These are phyloP conservation scores for Acanthochromis polyacanthus DNA, from an alignment of 2,113 vertebrate species.

Conservation along the genomic window DNA sequence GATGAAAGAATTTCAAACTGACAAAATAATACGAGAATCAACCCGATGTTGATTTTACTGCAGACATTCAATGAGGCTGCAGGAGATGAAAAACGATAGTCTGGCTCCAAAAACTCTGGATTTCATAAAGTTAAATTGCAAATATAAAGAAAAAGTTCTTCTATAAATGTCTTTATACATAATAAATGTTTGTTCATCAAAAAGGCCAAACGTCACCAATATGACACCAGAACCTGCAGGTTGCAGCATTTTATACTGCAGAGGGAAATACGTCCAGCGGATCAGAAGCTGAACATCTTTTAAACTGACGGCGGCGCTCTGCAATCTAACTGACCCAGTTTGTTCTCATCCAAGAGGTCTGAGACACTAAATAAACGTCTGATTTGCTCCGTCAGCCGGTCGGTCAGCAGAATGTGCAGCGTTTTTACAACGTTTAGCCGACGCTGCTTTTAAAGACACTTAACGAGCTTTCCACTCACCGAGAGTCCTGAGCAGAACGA, in stretches of 20 bases:
- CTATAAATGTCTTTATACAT: too few species aligned
- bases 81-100: background rate
- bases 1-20: too few species aligned
- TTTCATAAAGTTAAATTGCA: too few species aligned
- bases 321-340: background rate
- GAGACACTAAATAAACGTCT: background rate
- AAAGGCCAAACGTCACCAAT: too few species aligned
- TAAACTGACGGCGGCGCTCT: background rate
- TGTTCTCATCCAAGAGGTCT: background rate
- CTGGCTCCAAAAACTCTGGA: background rate
- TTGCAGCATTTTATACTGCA: too few species aligned
- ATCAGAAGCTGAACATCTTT: too few species aligned
- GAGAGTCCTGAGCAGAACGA: constrained; percentile 97
- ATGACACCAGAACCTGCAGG: too few species aligned
- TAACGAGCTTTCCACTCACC: constrained; percentile 84
- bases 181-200: too few species aligned
- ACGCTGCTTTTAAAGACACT: background rate
- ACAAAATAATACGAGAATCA: background rate
- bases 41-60: background rate
- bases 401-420: constrained; percentile 3
- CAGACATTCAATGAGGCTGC: accelerated
- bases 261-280: too few species aligned
- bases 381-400: background rate
- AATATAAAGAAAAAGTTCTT: too few species aligned
- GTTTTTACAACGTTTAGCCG: background rate